These are phyloP conservation scores for Galaxea fascicularis DNA, from an alignment of 92 coral and sea anemone species.

Conservation along the genomic window DNA sequence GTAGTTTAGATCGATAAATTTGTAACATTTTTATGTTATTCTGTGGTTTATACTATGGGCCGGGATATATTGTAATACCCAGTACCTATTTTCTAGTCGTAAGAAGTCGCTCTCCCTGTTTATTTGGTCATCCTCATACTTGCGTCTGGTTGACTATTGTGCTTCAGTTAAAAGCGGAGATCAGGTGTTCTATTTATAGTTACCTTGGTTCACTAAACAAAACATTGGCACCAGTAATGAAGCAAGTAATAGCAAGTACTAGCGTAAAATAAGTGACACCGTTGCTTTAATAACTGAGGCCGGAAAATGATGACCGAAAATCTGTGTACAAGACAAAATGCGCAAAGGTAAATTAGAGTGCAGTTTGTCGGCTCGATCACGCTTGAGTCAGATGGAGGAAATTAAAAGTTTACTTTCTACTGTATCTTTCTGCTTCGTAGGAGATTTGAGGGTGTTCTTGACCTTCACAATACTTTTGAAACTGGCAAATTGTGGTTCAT, in stretches of 20 bases:
- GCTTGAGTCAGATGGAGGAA: too few species aligned
- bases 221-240: slow-evolving; percentile 22
- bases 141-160: slow-evolving; percentile 11
- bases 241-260: neutral
- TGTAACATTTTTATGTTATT: too few species aligned
- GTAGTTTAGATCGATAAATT: too few species aligned
- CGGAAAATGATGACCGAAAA: slow-evolving; percentile 23
- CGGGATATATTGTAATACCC: too few species aligned
- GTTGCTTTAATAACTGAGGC: slow-evolving; percentile 1
- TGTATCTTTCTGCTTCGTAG: neutral
- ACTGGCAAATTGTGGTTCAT: neutral
- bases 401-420: neutral
- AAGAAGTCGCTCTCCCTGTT: neutral
- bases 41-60: too few species aligned
- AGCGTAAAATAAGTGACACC: neutral
- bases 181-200: slow-evolving; percentile 5
- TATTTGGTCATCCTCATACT: slow-evolving; percentile 3
- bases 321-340: slow-evolving; percentile 7
- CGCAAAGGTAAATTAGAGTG: neutral
- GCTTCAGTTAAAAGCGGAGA: neutral
- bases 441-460: slow-evolving; percentile 4
- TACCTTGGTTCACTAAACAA: slow-evolving; percentile 10
- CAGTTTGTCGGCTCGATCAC: neutral
- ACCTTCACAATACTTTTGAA: slow-evolving; percentile 2
- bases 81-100: too few species aligned